Base-by-base conservation (phyloP, 2,888 invertebrate genomes). In the Pollenia amentaria region DNA sequence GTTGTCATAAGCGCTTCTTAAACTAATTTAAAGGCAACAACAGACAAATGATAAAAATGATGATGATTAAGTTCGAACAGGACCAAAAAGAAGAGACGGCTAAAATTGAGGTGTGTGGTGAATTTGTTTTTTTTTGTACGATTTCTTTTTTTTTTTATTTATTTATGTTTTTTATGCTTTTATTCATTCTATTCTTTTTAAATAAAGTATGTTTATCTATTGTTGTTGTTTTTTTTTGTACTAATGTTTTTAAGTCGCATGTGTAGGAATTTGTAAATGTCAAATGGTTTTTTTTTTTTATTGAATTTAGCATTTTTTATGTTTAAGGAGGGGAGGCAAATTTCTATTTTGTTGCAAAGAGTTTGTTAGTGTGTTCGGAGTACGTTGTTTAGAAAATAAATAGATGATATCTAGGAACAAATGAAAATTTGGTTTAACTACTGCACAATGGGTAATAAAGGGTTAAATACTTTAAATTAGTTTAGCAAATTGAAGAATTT, bases 201-300 rank as follows among this genome's bases (percentile, higher is more conserved):
- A 69, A 69, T 14, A 57, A 48, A 0, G 53, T 3, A 4, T 38
- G 48, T 10, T 29, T 29, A 16, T n/a, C 2, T 29, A 8, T 38
- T 55, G 29, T 38, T 51, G 16, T 40, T 69, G 3, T 40, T n/a
- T 67, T 69, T 38, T 18, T 7, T 21, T 29, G 14, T 44, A 44
- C 14, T 53, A 38, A 44, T 21, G 57, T 60, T 29, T 18, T 57
- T 55, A 9, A 29, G 29, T 62, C 14, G 51, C 42, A 40, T 81
- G 72, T 70, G 46, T 67, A 75, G 81, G 81, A 73, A 75, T 81
- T 85, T 82, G 60, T 81, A 81, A 85, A 85, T 85, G 81, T 85
- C 81, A 85, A 85, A 77, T 60, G 73, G 11, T 78, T 78, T 60
- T 38, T 78, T 78, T 60, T 38, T 16, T 42, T 21, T 11, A 29